Evolutionary conservation across 2,888 invertebrate species (phyloP), one percentile per base, ranked within the genome.

Genomic region (Diaperis boleti): DNA sequence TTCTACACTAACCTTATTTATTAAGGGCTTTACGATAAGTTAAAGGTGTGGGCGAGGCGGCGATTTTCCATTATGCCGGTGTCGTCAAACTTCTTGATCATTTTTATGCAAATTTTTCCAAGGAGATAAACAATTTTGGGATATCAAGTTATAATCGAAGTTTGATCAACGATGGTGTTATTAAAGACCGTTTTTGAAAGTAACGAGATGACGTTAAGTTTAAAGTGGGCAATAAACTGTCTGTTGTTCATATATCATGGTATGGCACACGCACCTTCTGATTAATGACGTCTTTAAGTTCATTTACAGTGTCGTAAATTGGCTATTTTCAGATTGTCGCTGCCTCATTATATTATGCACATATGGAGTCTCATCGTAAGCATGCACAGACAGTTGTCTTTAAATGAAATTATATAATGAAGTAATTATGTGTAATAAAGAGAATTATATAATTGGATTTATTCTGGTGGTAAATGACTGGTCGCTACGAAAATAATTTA

Each of bases 201-300:
- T 52, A 52, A 52, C 39, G 37, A 52, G 8, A 33, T 18, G 15
- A 49, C 49, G 49, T 49, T 33, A 49, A n/a, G 3, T 10, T 15
- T 2, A 33, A 49, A 52, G 52, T 52, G 52, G 52, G 37, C 39
- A 37, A 54, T 54, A 54, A 42, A 54, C 54, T 41, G 6, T 52
- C 29, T 31, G 31, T 54, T 41, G 31, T 26, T 45, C 39, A 54
- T 54, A 54, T 41, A 54, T 54, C 54, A 54, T 13, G 13, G 41
- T 26, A 54, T 54, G 42, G 31, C 41, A 54, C 17, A 42, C 41
- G 31, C 41, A 42, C 29, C n/a, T 41, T 41, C 17, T 54, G 54
- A 54, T 54, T 54, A 42, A 54, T 54, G 18, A 18, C 54, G 26
- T 41, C 26, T 42, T 41, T 42, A 31, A 54, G 42, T 22, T 26